These are phyloP conservation scores for Danio jaintianensis DNA, from an alignment of 2,797 vertebrate species.

Conservation along the genomic window DNA sequence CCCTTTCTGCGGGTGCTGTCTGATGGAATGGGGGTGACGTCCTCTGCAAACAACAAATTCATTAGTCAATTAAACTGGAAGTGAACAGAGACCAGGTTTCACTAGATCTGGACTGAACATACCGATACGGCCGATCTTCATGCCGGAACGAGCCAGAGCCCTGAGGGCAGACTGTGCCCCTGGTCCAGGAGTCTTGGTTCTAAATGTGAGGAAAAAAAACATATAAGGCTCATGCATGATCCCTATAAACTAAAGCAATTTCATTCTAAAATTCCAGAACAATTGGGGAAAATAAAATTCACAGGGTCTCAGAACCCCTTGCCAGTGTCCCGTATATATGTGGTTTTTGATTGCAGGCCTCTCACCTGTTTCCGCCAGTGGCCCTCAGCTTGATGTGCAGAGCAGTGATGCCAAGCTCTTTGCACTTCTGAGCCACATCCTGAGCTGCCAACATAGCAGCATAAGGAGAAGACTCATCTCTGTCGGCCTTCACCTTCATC, in stretches of 20 bases:
- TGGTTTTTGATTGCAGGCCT: too few relatives aligned
- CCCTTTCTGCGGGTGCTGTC: slow-evolving; percentile 99
- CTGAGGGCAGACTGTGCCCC: slow-evolving; percentile 97
- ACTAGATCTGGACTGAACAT: slow-evolving; percentile 53
- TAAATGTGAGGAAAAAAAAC: slow-evolving; percentile 57
- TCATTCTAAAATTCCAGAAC: too few relatives aligned
- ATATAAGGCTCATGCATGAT: not conserved
- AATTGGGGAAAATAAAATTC: not conserved
- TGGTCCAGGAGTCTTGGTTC: slow-evolving; percentile 97
- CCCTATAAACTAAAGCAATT: not conserved
- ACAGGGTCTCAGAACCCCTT: not conserved
- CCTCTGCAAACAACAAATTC: slow-evolving; percentile 81
- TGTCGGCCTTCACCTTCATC: slow-evolving; percentile 98
- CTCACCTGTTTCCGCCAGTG: slow-evolving; percentile 92
- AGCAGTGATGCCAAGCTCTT: slow-evolving; percentile 95
- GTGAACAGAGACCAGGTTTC: not conserved
- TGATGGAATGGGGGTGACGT: slow-evolving; percentile 96
- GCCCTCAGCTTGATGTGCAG: slow-evolving; percentile 97
- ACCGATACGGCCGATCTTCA: slow-evolving; percentile 99
- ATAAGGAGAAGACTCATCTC: slow-evolving; percentile 95
- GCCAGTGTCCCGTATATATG: not conserved
- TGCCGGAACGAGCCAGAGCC: slow-evolving; percentile 95
- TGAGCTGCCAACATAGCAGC: slow-evolving; percentile 98
- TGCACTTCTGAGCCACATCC: slow-evolving; percentile 97
- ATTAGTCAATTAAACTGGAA: slow-evolving; percentile 15